These are phyloP conservation scores for Aphis gossypii DNA, from an alignment of 1,140 invertebrate species.

Conservation along the genomic window DNA sequence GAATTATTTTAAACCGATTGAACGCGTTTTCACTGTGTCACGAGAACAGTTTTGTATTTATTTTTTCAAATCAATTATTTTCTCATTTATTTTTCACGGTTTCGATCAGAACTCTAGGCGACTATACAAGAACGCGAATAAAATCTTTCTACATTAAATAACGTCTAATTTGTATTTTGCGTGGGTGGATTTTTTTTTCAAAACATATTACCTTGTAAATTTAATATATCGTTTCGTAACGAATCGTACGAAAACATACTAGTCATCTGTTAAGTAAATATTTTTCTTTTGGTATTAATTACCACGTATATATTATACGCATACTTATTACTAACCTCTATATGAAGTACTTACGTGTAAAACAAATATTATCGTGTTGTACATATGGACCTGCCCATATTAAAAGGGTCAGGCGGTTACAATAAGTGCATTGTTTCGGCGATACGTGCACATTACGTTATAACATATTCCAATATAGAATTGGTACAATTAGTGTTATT, in stretches of 20 bases:
- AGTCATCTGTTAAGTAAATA: background rate
- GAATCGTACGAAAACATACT: background rate
- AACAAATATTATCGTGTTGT: background rate
- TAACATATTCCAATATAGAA: background rate
- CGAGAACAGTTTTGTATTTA: background rate
- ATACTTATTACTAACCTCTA: background rate
- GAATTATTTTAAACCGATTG: background rate
- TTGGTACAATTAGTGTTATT: background rate
- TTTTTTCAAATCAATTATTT: background rate
- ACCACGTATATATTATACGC: background rate
- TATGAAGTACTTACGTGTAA: background rate
- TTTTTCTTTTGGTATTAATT: background rate
- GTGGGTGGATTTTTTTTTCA: background rate
- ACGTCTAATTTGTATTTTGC: background rate
- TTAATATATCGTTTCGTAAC: background rate
- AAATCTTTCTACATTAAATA: background rate
- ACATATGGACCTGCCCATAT: background rate
- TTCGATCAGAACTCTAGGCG: background rate
- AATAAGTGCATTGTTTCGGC: background rate
- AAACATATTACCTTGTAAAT: background rate
- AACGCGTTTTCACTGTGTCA: background rate
- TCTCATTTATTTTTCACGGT: background rate
- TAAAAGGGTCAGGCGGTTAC: background rate
- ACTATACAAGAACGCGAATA: background rate
- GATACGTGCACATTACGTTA: background rate